These are phyloP conservation scores for Acromyrmex charruanus DNA, from an alignment of 1,140 invertebrate genomes.

Conservation along the genomic window DNA sequence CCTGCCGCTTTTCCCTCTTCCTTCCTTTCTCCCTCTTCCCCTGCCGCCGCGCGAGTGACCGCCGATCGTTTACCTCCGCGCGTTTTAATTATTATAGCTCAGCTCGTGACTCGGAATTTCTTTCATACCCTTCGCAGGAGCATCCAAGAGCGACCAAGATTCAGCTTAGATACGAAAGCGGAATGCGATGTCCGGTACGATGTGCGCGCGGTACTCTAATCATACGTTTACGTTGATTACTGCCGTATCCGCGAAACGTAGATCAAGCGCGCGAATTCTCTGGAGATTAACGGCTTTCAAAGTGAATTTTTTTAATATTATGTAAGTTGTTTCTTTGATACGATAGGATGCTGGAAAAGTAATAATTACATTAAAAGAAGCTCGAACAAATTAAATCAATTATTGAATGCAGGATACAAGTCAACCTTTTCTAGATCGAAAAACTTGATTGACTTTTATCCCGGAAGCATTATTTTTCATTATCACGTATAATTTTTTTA, in stretches of 20 bases:
- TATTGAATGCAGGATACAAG: background rate
- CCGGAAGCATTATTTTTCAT: background rate
- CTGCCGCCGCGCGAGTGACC: slow-evolving; percentile 12
- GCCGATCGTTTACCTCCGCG: slow-evolving; percentile 54
- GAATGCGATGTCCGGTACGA: slow-evolving; percentile 2
- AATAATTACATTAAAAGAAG: background rate
- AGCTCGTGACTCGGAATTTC: slow-evolving; percentile 29
- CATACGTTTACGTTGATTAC: slow-evolving; percentile 6
- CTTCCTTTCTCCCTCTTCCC: background rate
- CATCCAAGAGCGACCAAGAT: slow-evolving; percentile 15
- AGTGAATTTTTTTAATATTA: background rate
- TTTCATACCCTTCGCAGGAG: slow-evolving; percentile 25
- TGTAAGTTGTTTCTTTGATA: background rate
- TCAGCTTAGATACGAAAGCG: slow-evolving; percentile 7
- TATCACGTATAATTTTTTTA: background rate
- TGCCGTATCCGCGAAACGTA: slow-evolving; percentile 19
- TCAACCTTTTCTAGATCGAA: background rate
- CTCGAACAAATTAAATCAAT: background rate
- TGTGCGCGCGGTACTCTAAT: background rate
- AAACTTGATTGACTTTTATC: background rate
- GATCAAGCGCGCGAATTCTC: slow-evolving; percentile 16
- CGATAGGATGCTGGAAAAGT: background rate
- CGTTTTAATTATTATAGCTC: slow-evolving; percentile 70
- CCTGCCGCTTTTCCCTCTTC: slow-evolving; percentile 15
- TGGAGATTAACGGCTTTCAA: background rate